These are phyloP conservation scores for Pachypanchax playfairii DNA, from an alignment of 2,113 vertebrate species.

Conservation along the genomic window DNA sequence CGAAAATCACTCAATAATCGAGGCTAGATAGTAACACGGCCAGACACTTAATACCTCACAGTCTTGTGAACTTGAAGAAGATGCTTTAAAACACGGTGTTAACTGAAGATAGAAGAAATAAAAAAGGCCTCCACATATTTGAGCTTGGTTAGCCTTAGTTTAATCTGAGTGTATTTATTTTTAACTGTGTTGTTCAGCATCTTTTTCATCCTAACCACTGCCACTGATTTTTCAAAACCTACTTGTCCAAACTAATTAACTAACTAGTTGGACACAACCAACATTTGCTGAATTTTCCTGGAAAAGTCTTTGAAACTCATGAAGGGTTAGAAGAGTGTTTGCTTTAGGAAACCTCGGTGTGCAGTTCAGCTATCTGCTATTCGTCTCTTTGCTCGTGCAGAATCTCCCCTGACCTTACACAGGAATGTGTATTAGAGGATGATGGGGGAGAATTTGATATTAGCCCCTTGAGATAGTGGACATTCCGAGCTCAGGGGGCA, in stretches of 20 bases:
- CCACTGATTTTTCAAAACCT: too few relatives aligned
- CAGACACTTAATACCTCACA: constrained; percentile 39
- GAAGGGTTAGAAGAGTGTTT: neutral
- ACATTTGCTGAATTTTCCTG: neutral
- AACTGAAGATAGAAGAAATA: neutral
- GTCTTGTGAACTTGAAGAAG: constrained; percentile 20
- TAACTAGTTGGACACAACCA: neutral
- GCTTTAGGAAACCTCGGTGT: constrained; percentile 13
- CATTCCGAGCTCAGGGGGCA: constrained; percentile 80
- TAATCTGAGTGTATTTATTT: too few relatives aligned
- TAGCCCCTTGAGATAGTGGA: constrained; percentile 81
- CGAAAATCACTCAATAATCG: constrained; percentile 58
- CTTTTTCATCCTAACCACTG: neutral
- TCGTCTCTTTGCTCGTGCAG: constrained; percentile 54
- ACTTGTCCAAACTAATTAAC: neutral
- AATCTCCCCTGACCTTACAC: constrained; percentile 78
- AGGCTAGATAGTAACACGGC: constrained; percentile 30
- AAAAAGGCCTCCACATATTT: too few relatives aligned
- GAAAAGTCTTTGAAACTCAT: neutral
- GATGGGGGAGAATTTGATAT: constrained; percentile 84
- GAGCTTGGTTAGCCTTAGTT: too few relatives aligned
- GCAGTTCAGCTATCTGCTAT: constrained; percentile 35
- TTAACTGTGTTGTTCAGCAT: too few relatives aligned
- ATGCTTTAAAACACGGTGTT: neutral
- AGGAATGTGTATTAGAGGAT: constrained; percentile 79